These are phyloP conservation scores for Boloria euphrosyne DNA, from an alignment of 2,888 invertebrate species.

Conservation along the genomic window DNA sequence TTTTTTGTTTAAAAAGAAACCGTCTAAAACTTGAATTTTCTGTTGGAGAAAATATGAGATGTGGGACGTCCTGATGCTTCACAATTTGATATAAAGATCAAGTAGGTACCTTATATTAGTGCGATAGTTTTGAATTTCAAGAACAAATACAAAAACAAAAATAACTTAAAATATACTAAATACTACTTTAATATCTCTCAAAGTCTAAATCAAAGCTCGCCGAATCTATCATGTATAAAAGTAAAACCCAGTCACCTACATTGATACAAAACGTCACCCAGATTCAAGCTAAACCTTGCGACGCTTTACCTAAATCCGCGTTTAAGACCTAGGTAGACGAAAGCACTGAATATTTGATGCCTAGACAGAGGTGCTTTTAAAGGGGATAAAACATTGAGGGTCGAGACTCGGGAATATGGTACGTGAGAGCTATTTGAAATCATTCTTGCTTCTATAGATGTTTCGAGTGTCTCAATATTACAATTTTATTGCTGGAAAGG, in stretches of 20 bases:
- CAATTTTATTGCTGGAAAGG: constrained; percentile 1
- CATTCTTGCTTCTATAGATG: constrained; percentile 9
- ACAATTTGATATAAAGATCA: no score
- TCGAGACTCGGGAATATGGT: constrained; percentile 24
- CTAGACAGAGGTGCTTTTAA: constrained; percentile 55
- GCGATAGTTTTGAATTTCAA: no score
- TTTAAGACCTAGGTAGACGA: constrained; percentile 30
- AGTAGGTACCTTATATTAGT: no score
- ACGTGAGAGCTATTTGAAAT: constrained; percentile 24
- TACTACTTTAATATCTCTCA: neutral
- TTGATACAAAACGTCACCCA: constrained; percentile 54
- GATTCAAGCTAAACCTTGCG: constrained; percentile 52
- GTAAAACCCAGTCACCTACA: constrained; percentile 58
- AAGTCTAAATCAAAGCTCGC: neutral
- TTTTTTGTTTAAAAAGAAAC: no score
- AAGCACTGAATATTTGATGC: constrained; percentile 60
- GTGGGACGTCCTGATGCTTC: no score
- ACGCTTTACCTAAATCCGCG: constrained; percentile 54
- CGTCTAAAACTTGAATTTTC: no score
- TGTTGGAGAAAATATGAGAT: no score
- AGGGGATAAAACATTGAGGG: constrained; percentile 46
- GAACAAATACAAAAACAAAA: no score
- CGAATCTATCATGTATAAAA: neutral
- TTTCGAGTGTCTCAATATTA: constrained; percentile 5
- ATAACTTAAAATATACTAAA: no score